Conservation (phyloP, 2,888 invertebrate genomes). For the Agrotis clavis region DNA sequence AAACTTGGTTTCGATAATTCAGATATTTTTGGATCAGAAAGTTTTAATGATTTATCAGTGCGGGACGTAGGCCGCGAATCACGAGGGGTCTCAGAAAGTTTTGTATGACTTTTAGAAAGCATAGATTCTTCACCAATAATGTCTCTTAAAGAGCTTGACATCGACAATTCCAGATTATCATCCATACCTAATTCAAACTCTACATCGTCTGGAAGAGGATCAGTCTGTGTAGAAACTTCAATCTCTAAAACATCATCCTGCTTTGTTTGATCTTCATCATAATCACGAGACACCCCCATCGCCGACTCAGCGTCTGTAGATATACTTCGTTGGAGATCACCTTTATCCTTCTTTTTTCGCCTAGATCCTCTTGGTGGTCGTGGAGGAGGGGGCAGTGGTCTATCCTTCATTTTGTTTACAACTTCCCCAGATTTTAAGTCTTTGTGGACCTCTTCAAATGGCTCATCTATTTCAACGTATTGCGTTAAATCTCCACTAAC, state of each 20-base stretch:
- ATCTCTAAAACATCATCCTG: conserved; percentile 91
- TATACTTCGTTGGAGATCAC: conserved; percentile 67
- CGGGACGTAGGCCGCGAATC: conserved; percentile 90
- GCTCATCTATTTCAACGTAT: conserved; percentile 92
- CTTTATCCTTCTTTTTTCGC: conserved; percentile 78
- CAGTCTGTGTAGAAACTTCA: conserved; percentile 96
- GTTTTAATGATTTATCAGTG: conserved; percentile 90
- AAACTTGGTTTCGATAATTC: conserved; percentile 90
- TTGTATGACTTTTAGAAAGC: conserved; percentile 86
- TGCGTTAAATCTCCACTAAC: conserved; percentile 88
- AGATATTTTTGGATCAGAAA: conserved; percentile 90
- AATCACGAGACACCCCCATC: conserved; percentile 64
- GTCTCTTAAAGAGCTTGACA: conserved; percentile 87
- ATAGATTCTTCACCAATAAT: conserved; percentile 90
- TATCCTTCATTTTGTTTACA: conserved; percentile 95
- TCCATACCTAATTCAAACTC: conserved; percentile 92
- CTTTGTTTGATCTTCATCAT: conserved; percentile 67
- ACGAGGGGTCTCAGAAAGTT: conserved; percentile 85
- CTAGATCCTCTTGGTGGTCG: conserved; percentile 94
- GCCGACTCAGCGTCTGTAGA: conserved; percentile 61
- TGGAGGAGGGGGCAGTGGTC: conserved; percentile 96
- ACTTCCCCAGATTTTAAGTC: conserved; percentile 94
- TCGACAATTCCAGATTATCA: conserved; percentile 86
- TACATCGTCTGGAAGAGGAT: conserved; percentile 95
- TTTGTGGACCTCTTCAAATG: conserved; percentile 91